Conservation (phyloP, 2,888 invertebrate species). For the Agriotes lineatus region DNA sequence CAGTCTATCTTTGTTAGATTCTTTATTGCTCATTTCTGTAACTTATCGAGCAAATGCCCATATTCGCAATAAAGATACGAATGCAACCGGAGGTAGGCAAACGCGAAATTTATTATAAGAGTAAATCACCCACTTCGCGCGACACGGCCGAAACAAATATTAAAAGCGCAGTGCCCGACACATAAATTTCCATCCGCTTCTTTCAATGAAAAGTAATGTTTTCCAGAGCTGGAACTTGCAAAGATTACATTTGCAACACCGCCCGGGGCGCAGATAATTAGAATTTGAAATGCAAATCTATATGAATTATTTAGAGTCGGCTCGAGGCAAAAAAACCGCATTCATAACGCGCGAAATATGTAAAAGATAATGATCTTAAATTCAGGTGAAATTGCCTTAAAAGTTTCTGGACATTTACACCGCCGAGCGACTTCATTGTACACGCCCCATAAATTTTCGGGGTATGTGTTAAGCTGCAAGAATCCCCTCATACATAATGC, state of each 20-base stretch:
- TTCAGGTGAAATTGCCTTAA: not conserved
- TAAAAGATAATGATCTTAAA: conserved; percentile 21
- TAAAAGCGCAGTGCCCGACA: conserved; percentile 1
- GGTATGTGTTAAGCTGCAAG: not conserved
- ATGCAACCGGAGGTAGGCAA: too few species aligned
- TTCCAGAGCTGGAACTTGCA: conserved; percentile 18
- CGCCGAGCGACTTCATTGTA: not conserved
- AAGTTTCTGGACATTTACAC: conserved; percentile 7
- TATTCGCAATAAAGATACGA: too few species aligned
- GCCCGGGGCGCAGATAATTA: conserved; percentile 46
- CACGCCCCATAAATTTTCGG: not conserved
- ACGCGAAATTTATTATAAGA: not conserved
- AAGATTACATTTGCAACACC: conserved; percentile 24
- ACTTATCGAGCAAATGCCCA: too few species aligned
- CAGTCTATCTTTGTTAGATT: too few species aligned
- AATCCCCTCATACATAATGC: not conserved
- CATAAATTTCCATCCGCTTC: conserved; percentile 24
- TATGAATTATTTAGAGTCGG: conserved; percentile 48
- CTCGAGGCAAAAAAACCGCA: not conserved
- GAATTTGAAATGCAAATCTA: conserved; percentile 50
- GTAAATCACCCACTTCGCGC: conserved; percentile 9
- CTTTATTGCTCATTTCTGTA: too few species aligned
- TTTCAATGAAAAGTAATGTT: conserved; percentile 27
- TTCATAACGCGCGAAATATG: not conserved
- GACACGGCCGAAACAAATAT: conserved; percentile 18